A percentile compares a stretch with the other conserved stretches of the same genome.
Evolutionary conservation across 1,140 invertebrate species (phyloP).

Genomic region (Atta texana): DNA sequence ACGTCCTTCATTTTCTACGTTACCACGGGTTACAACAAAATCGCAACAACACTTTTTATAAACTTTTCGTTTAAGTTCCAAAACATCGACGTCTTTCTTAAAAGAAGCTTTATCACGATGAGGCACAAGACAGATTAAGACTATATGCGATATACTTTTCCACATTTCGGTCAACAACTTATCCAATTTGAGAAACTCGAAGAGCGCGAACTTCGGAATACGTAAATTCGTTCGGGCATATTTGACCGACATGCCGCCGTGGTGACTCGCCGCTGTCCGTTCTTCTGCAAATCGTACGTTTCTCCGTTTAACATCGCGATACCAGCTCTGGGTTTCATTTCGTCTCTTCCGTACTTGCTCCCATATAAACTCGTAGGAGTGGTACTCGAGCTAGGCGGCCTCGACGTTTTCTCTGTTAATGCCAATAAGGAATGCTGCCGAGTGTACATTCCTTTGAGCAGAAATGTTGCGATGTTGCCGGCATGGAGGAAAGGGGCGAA

Average conservation of each 20-base stretch:
- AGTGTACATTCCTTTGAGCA: constrained; percentile 70
- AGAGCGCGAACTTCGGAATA: not conserved
- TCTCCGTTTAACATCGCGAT: not conserved
- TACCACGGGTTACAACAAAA: not conserved
- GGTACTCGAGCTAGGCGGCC: constrained; percentile 77
- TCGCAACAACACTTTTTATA: constrained; percentile 10
- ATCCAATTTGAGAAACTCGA: constrained; percentile 3
- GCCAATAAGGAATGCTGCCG: constrained; percentile 72
- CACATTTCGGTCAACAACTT: constrained; percentile 5
- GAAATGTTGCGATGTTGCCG: constrained; percentile 68
- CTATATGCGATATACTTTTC: not conserved
- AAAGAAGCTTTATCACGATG: not conserved
- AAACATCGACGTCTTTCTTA: not conserved
- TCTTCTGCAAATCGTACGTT: not conserved
- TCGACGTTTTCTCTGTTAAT: constrained; percentile 69
- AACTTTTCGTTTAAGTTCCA: not conserved
- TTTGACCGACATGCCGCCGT: not conserved
- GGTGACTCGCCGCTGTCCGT: not conserved
- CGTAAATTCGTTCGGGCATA: not conserved
- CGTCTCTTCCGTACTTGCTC: constrained; percentile 67
- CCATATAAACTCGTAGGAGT: constrained; percentile 58
- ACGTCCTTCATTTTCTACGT: constrained; percentile 12
- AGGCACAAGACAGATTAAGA: not conserved
- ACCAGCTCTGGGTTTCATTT: constrained; percentile 22
- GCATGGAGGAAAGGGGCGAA: not conserved